Evolutionary conservation across 2,113 vertebrate species (phyloP).

Genomic region (Xerus inauris): DNA sequence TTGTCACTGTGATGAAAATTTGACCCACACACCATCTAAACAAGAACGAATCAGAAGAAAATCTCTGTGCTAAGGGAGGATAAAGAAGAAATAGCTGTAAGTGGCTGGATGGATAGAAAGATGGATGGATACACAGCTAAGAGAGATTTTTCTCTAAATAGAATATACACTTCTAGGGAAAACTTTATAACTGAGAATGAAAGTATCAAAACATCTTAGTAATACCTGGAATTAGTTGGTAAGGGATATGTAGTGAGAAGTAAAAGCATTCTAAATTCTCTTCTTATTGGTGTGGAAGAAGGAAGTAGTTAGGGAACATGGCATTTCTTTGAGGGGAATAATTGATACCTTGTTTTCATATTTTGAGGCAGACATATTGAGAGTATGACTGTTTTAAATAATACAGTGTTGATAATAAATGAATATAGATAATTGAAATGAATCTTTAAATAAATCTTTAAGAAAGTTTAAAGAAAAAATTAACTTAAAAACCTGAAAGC

Average conservation of each 20-base stretch:
- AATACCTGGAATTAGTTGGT: not conserved
- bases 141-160: not conserved
- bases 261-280: not conserved
- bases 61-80: not conserved
- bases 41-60: not conserved
- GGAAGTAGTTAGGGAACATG: not conserved
- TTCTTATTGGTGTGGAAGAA: not conserved
- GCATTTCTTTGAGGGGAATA: not conserved
- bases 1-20: too few relatives aligned
- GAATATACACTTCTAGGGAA: not conserved
- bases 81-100: not conserved
- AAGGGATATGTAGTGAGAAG: not conserved
- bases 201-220: not conserved
- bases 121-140: not conserved
- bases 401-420: not conserved
- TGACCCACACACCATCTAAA: too few relatives aligned
- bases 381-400: not conserved
- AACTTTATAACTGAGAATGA: not conserved
- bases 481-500: not conserved
- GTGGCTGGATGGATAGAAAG: not conserved
- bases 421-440: not conserved
- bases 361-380: not conserved
- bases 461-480: not conserved
- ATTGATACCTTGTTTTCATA: not conserved
- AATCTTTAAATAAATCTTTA: not conserved